phyloP scores from a whole-genome alignment of 2,797 vertebrate species.

The Eulemur mongoz region DNA sequence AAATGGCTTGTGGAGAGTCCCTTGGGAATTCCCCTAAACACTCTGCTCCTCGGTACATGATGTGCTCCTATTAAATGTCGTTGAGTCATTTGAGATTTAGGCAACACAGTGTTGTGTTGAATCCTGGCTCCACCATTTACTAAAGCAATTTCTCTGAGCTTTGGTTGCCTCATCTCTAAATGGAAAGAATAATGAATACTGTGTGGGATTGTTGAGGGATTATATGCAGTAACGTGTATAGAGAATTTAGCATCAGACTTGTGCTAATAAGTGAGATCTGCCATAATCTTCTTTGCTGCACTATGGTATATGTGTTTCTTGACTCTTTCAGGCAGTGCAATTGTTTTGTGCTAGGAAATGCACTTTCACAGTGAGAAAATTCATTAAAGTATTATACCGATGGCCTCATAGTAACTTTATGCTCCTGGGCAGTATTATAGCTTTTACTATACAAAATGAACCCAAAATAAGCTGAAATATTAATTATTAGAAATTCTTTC shows the following conservation, averaged over 20 bases:
- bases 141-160: background rate
- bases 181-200: background rate
- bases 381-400: background rate
- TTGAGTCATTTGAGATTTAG: background rate
- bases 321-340: background rate
- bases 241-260: background rate
- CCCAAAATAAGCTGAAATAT: background rate
- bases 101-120: background rate
- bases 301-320: background rate
- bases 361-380: background rate
- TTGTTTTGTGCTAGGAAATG: background rate
- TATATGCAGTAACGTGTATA: background rate
- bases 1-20: background rate
- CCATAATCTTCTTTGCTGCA: background rate
- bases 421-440: background rate
- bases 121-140: background rate
- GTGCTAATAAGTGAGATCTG: background rate
- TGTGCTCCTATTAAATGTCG: background rate
- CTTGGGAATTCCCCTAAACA: conserved; percentile 2
- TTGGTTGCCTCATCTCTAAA: background rate
- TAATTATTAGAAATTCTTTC: background rate
- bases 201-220: background rate
- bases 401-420: background rate
- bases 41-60: background rate
- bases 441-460: background rate